A percentile compares a stretch with the other conserved stretches of the same genome.
Conservation (phyloP, 2,113 vertebrate genomes). For the Hystrix brachyura region DNA sequence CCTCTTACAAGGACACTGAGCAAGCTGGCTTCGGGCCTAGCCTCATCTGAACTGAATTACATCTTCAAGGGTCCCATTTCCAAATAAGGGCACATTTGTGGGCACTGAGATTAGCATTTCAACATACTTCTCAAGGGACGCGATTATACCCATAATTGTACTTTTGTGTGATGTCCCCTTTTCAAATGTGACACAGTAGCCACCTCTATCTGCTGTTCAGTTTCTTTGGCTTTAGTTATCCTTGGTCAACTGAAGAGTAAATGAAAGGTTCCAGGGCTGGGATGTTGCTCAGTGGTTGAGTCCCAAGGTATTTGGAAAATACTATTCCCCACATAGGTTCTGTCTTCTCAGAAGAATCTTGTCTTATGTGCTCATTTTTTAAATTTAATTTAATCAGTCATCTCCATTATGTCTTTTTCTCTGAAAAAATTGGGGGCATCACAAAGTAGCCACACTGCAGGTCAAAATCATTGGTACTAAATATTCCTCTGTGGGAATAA, state of each 20-base stretch:
- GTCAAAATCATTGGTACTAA: neutral
- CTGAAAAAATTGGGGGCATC: neutral
- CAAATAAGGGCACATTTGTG: neutral
- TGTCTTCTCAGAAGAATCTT: neutral
- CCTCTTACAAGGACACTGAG: neutral
- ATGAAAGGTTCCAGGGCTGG: no score
- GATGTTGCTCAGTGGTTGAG: neutral
- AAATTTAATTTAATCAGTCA: neutral
- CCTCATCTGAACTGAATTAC: neutral
- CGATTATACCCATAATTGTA: neutral
- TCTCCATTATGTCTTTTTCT: neutral
- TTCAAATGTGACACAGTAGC: neutral
- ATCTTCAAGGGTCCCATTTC: neutral
- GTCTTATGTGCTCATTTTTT: neutral
- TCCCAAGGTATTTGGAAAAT: neutral
- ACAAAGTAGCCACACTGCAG: neutral
- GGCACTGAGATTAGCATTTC: neutral
- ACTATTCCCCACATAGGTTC: fast-evolving
- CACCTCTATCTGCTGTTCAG: neutral
- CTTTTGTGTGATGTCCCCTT: fast-evolving
- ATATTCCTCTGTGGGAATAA: neutral
- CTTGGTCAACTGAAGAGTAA: neutral
- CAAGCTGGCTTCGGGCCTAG: neutral
- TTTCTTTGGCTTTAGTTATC: neutral
- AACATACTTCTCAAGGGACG: neutral